A percentile compares a stretch with the other conserved stretches of the same genome.
phyloP scores from a whole-genome alignment of 1,140 invertebrate species.

The Aphelinus certus region DNA sequence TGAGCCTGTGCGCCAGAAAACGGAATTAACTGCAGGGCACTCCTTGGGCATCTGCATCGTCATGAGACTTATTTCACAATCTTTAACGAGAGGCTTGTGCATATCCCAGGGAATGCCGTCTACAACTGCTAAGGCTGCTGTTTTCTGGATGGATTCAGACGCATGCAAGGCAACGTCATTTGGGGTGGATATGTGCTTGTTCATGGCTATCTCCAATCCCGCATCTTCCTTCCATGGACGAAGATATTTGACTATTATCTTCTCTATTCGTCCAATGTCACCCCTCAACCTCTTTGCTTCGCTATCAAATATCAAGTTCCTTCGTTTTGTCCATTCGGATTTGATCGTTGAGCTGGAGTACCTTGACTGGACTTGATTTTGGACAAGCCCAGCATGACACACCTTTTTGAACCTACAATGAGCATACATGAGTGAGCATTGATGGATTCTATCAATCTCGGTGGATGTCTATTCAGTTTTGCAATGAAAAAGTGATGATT shows the following conservation, averaged over 20 bases:
- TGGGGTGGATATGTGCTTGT: conserved; percentile 91
- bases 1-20: conserved; percentile 93
- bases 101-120: conserved; percentile 90
- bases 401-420: conserved; percentile 44
- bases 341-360: conserved; percentile 38
- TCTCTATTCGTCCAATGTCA: conserved; percentile 85
- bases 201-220: conserved; percentile 80
- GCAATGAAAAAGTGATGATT: background rate
- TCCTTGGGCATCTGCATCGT: conserved; percentile 77
- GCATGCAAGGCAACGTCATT: conserved; percentile 92
- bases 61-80: conserved; percentile 84
- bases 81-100: conserved; percentile 82
- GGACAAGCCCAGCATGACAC: conserved; percentile 36
- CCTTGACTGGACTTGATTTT: conserved; percentile 38
- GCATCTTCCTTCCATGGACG: conserved; percentile 78
- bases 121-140: conserved; percentile 82
- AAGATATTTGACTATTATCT: conserved; percentile 86
- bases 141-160: conserved; percentile 76
- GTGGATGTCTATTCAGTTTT: no score
- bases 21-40: conserved; percentile 75
- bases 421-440: no score
- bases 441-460: no score
- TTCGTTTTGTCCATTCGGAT: conserved; percentile 62
- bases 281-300: conserved; percentile 73
- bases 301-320: conserved; percentile 79